phyloP scores from a whole-genome alignment of 2,888 invertebrate genomes.

The Steinernema scapterisci region DNA sequence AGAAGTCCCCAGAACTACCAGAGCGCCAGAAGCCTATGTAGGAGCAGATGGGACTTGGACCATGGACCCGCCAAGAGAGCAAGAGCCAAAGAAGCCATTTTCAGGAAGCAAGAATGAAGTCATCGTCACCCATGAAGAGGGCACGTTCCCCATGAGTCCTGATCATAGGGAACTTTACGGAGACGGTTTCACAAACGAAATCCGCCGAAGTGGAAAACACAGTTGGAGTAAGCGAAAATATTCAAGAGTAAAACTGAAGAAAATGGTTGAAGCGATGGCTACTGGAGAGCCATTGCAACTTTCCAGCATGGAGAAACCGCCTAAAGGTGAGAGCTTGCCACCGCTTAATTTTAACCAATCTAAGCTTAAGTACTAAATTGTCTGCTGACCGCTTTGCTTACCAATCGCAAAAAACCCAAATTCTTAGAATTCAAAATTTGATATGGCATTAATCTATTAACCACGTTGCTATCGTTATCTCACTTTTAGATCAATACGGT shows the following conservation, averaged over 20 bases:
- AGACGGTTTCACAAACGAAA: neutral
- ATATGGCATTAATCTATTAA: neutral
- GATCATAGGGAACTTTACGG: neutral
- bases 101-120: neutral
- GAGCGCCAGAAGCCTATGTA: constrained; percentile 1
- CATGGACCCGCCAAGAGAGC: constrained; percentile 1
- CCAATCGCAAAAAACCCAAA: neutral
- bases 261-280: constrained; percentile 25
- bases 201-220: constrained; percentile 17
- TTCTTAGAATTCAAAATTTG: neutral
- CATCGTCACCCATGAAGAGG: constrained; percentile 20
- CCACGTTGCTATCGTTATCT: neutral
- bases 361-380: neutral
- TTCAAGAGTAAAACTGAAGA: constrained; percentile 5
- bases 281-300: neutral
- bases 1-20: neutral
- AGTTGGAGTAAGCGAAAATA: constrained; percentile 1
- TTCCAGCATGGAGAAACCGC: neutral
- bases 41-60: constrained; percentile 13
- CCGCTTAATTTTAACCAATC: too few relatives aligned
- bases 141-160: constrained; percentile 11
- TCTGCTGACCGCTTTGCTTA: neutral
- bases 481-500: neutral
- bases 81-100: neutral
- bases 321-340: constrained; percentile 13